Evolutionary conservation across 2,888 invertebrate species (phyloP).

Genomic region (Aricia artaxerxes): DNA sequence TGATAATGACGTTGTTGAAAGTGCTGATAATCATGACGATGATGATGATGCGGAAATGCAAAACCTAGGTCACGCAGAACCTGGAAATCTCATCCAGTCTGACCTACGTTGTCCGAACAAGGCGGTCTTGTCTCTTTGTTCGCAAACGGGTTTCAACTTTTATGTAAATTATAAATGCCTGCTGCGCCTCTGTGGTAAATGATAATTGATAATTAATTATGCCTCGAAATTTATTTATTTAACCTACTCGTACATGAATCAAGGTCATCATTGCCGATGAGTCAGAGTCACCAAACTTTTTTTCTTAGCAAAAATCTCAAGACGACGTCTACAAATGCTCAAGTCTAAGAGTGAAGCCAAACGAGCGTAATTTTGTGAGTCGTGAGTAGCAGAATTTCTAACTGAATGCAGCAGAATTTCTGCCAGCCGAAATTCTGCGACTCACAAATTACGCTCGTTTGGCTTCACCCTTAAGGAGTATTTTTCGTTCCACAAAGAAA

Average conservation of each 20-base stretch:
- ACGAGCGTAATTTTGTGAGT: no score
- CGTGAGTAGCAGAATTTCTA: no score
- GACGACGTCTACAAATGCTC: not conserved
- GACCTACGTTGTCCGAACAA: conserved; percentile 12
- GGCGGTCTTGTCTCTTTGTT: not conserved
- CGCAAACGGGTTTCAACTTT: not conserved
- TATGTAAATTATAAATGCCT: conserved; percentile 5
- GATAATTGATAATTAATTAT: not conserved
- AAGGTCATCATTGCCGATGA: not conserved
- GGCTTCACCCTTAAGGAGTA: no score
- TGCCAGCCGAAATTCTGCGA: no score
- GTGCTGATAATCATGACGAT: not conserved
- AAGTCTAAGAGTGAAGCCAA: no score
- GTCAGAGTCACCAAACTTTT: not conserved
- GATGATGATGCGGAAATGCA: conserved; percentile 1
- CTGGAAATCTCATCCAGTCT: conserved; percentile 6
- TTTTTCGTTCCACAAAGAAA: not conserved
- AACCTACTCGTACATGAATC: not conserved
- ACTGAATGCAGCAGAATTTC: no score
- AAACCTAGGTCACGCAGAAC: conserved; percentile 4
- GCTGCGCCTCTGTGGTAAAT: not conserved
- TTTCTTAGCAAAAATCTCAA: not conserved
- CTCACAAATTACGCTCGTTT: no score
- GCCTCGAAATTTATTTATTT: not conserved
- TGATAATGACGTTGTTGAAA: not conserved